phyloP scores from a whole-genome alignment of 2,113 vertebrate species.

The Alligator sinensis region DNA sequence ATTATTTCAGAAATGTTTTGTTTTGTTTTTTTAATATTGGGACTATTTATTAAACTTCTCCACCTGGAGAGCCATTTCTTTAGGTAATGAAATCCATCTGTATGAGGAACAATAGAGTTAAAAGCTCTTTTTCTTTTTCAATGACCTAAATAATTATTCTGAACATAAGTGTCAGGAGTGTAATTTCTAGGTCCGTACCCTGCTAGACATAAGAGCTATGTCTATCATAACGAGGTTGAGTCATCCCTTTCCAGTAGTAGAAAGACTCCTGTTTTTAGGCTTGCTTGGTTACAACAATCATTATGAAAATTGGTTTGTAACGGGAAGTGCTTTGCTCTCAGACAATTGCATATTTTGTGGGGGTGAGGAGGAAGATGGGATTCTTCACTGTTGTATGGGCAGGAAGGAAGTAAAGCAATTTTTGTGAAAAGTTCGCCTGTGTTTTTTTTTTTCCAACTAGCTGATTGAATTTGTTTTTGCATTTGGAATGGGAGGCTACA shows the following conservation, averaged over 20 bases:
- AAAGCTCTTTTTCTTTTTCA: not conserved
- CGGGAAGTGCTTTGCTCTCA: not conserved
- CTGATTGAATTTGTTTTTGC: not conserved
- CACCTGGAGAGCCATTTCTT: not conserved
- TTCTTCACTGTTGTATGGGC: not conserved
- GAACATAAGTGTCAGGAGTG: not conserved
- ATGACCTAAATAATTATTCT: not conserved
- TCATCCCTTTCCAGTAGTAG: not conserved
- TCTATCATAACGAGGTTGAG: not conserved
- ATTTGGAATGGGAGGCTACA: not conserved
- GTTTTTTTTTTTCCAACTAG: not conserved
- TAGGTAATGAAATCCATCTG: not conserved
- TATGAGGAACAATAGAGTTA: not conserved
- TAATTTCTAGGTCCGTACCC: not conserved
- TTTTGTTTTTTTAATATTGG: not conserved
- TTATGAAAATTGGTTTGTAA: not conserved
- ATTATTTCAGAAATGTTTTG: not conserved
- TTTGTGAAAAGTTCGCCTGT: not conserved
- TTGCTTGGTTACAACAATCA: not conserved
- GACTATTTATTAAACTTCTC: not conserved
- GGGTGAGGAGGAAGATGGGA: accelerated
- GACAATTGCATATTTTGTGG: not conserved
- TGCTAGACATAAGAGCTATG: not conserved
- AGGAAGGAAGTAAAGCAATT: not conserved
- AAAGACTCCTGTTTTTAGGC: not conserved